Evolutionary conservation across 2,888 invertebrate species (phyloP).

Genomic region (Noctua fimbriata): DNA sequence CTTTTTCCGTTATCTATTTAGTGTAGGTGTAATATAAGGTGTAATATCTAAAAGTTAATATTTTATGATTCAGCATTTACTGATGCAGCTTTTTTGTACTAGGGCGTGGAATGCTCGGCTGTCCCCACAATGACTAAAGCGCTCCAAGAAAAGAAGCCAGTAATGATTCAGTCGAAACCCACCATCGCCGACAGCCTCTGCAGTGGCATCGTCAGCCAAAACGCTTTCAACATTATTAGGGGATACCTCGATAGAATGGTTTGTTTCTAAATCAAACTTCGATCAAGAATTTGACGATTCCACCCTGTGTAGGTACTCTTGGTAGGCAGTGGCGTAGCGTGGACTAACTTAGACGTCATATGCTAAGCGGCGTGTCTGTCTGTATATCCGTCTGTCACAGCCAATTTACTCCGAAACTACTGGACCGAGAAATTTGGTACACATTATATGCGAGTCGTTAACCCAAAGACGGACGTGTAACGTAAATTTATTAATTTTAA

Average conservation of each 20-base stretch:
- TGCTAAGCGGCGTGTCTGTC: too few relatives aligned
- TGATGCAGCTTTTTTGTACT: constrained; percentile 19
- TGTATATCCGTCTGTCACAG: too few relatives aligned
- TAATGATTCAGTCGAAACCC: constrained; percentile 91
- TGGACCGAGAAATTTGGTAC: too few relatives aligned
- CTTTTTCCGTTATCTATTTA: not conserved
- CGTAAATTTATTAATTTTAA: too few relatives aligned
- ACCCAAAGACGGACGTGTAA: too few relatives aligned
- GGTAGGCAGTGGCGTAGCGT: too few relatives aligned
- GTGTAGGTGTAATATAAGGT: not conserved
- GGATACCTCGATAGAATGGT: constrained; percentile 94
- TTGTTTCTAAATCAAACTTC: constrained; percentile 20
- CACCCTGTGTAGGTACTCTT: not conserved
- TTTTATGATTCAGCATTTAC: not conserved
- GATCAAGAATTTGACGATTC: not conserved
- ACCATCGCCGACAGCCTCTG: constrained; percentile 96
- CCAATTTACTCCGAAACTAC: too few relatives aligned
- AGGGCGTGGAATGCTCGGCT: constrained; percentile 96
- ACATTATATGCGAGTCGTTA: too few relatives aligned
- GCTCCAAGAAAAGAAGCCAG: constrained; percentile 92
- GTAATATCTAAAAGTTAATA: not conserved
- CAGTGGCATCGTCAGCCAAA: constrained; percentile 93
- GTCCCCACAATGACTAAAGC: constrained; percentile 94
- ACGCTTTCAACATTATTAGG: constrained; percentile 93
- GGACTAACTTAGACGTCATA: too few relatives aligned